Evolutionary conservation across 2,113 vertebrate genomes (phyloP).

Genomic region (Notarius lentiginosus): DNA sequence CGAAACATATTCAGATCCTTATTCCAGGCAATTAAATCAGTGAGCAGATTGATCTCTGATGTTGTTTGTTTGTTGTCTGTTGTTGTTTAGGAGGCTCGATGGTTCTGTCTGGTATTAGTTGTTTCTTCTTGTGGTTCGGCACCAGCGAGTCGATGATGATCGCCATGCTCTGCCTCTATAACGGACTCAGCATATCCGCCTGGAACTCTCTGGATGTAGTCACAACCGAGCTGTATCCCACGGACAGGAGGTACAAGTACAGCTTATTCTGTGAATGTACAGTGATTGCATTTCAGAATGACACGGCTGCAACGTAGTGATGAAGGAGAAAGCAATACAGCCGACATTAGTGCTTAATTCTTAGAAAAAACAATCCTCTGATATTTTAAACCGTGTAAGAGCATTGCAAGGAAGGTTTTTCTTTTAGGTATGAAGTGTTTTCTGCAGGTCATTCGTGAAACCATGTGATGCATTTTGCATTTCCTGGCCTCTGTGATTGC

Average conservation of each 20-base stretch:
- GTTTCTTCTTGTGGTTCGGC: constrained; percentile 98
- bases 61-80: constrained; percentile 12
- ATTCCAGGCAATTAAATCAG: background rate
- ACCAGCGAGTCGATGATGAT: constrained; percentile 99
- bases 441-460: background rate
- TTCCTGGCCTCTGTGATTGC: background rate
- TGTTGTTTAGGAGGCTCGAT: constrained; percentile 87
- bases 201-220: constrained; percentile 99
- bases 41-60: background rate
- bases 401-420: background rate
- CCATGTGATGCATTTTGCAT: background rate
- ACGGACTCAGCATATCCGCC: constrained; percentile 95
- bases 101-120: constrained; percentile 97
- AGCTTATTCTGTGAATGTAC: background rate
- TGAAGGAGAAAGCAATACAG: background rate
- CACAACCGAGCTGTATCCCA: constrained; percentile 94
- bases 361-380: background rate
- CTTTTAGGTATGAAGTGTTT: background rate
- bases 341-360: background rate
- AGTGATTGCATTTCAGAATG: background rate
- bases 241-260: constrained; percentile 83
- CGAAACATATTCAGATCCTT: background rate
- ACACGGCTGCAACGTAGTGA: background rate
- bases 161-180: constrained; percentile 97
- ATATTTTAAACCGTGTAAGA: background rate